Percentiles rank a stretch among this genome's conserved stretches.
These are phyloP conservation scores for Galeopsomyia nigrocyanea DNA, from an alignment of 2,888 invertebrate genomes.

Conservation along the genomic window DNA sequence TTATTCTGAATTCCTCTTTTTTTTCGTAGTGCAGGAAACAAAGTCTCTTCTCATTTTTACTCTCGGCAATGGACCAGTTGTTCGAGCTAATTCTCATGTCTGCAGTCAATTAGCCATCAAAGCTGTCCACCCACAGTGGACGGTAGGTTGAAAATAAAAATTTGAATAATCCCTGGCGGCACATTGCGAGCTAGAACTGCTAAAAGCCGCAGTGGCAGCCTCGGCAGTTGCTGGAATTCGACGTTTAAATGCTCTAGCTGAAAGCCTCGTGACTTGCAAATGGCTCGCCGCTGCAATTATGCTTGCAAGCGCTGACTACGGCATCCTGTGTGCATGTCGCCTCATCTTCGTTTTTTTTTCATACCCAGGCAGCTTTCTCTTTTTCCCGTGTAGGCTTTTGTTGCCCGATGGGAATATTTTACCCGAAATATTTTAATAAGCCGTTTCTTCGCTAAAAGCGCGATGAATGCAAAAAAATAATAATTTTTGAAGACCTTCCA, in stretches of 20 bases:
- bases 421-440: constrained; percentile 33
- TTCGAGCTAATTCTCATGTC: no score
- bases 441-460: not conserved
- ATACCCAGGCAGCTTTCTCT: not conserved
- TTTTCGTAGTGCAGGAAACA: no score
- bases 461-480: no score
- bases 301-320: constrained; percentile 10
- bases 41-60: not conserved
- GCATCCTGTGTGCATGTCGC: not conserved
- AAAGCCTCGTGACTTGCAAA: constrained; percentile 32
- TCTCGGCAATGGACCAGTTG: not conserved
- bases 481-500: no score
- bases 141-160: constrained; percentile 52
- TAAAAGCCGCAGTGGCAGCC: constrained; percentile 44
- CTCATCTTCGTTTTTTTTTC: not conserved
- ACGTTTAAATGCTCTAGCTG: constrained; percentile 50
- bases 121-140: not conserved
- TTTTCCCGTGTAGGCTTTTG: constrained; percentile 9
- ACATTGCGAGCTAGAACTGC: constrained; percentile 15
- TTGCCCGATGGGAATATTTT: constrained; percentile 23
- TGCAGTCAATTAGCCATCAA: constrained; percentile 27
- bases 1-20: no score
- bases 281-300: constrained; percentile 37
- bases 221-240: constrained; percentile 52
- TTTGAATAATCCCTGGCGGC: constrained; percentile 56